These are phyloP conservation scores for Atherinomorus stipes DNA, from an alignment of 2,113 vertebrate genomes.

Conservation along the genomic window DNA sequence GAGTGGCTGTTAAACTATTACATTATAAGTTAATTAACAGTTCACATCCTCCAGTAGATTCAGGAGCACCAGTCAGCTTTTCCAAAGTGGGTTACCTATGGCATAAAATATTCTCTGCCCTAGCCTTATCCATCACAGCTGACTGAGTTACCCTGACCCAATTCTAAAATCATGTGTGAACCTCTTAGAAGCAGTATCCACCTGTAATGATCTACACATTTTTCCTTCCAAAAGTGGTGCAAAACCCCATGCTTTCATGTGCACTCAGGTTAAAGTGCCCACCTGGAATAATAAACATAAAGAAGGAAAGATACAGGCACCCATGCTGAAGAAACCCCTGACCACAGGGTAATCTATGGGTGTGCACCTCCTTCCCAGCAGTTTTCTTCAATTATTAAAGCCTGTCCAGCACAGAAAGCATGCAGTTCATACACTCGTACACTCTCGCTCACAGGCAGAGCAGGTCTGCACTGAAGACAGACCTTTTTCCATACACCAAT, in stretches of 20 bases:
- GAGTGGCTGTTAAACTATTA: no score
- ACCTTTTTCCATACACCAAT: conserved; percentile 4
- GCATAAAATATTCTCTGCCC: no score
- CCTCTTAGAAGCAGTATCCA: not conserved
- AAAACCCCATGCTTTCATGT: not conserved
- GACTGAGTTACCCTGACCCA: no score
- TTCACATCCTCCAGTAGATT: no score
- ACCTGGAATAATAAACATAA: conserved; percentile 3
- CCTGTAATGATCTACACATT: not conserved
- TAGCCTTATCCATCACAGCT: no score
- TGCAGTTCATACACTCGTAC: conserved; percentile 17
- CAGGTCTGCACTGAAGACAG: conserved; percentile 28
- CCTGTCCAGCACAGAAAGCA: conserved; percentile 42
- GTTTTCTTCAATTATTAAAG: conserved; percentile 72
- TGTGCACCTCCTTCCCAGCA: conserved; percentile 43
- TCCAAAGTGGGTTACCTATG: no score
- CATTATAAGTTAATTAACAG: no score
- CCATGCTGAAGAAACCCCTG: conserved; percentile 25
- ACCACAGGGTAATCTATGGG: conserved; percentile 43
- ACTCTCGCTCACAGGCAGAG: conserved; percentile 6
- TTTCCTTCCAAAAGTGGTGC: not conserved
- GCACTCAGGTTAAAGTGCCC: not conserved
- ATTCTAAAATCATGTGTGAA: not conserved
- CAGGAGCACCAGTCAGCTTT: no score
- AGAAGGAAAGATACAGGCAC: not conserved